Conservation (phyloP, 2,888 invertebrate species). For the Carterocephalus palaemon region DNA sequence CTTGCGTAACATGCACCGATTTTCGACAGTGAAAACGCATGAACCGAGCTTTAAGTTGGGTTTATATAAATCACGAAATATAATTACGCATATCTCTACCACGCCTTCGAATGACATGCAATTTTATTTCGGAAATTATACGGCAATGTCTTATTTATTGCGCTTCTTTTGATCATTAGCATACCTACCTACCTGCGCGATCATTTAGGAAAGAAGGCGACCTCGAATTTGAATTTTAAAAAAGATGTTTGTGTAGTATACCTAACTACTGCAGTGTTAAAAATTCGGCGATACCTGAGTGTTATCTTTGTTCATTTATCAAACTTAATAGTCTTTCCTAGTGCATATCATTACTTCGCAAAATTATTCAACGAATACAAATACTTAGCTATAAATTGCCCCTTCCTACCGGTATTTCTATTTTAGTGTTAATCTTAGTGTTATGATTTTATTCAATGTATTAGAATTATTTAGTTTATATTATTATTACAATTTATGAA, state of each 20-base stretch:
- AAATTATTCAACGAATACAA: too few relatives aligned
- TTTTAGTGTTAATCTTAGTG: too few relatives aligned
- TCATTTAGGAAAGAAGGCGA: constrained; percentile 56
- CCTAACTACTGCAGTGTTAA: constrained; percentile 3
- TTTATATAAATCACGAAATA: constrained; percentile 69
- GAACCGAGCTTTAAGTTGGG: constrained; percentile 18
- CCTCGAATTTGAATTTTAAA: constrained; percentile 53
- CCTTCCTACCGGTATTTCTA: too few relatives aligned
- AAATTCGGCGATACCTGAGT: too few relatives aligned
- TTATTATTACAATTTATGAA: too few relatives aligned
- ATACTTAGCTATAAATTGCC: too few relatives aligned
- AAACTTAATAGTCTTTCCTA: too few relatives aligned
- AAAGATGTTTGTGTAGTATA: constrained; percentile 20
- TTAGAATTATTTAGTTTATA: too few relatives aligned
- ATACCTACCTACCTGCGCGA: constrained; percentile 42
- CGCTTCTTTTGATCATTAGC: constrained; percentile 59
- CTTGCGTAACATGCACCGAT: constrained; percentile 62
- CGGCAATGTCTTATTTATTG: constrained; percentile 64
- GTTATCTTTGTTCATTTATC: constrained; percentile 20
- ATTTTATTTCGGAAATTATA: constrained; percentile 69
- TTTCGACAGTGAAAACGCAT: constrained; percentile 56
- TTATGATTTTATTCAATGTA: too few relatives aligned
- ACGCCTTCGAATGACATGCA: constrained; percentile 68
- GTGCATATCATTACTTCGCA: too few relatives aligned
- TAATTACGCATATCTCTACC: constrained; percentile 60